Base-by-base conservation (phyloP, 1,140 invertebrate genomes). In the Drosophila ogumai region DNA sequence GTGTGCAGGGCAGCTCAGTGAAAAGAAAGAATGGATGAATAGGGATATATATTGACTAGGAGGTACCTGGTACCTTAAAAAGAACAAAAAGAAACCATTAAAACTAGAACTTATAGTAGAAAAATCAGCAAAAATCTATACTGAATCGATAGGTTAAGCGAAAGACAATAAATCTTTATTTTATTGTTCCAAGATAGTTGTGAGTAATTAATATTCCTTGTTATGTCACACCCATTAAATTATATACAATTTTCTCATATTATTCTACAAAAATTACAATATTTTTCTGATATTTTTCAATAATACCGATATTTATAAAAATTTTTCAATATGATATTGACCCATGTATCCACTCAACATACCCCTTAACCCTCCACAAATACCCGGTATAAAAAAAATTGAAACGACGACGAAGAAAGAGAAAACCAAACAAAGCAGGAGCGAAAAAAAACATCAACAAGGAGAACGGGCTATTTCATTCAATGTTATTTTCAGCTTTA, bases 401-500 rank as follows among this genome's bases (percentile, higher is more conserved):
- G 71, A 75, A 77, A 43, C 65, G 44, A 56, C 25, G 40, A 65
- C 31, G 36, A 64, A 43, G 46, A 57, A 49, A 65, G 22, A 64
- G 34, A 71, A 71, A 82, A 54, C 74, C 69, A 74, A 61, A 74
- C 56, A 60, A 61, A 57, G 59, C 38, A 73, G 57, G 31, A 41
- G 46, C n/a, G 52, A 66, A 61, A 75, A 74, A 64, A 75, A 79
- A 72, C 75, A 78, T 63, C 52, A 72, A 78, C 74, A 72, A 67
- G 69, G 69, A 82, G 76, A 88, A 74, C 63, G 61, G 77, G 67
- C 79, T 58, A 77, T 88, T 88, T 72, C 80, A 82, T 84, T 90
- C 77, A 85, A 85, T 75, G 81, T 88, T 88, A 90, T 88, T 90
- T 85, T 79, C 65, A 81, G 85, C 73, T 84, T 84, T 57, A 88